Evolutionary conservation across 2,888 invertebrate genomes (phyloP).

Genomic region (Ophioninae sp.): DNA sequence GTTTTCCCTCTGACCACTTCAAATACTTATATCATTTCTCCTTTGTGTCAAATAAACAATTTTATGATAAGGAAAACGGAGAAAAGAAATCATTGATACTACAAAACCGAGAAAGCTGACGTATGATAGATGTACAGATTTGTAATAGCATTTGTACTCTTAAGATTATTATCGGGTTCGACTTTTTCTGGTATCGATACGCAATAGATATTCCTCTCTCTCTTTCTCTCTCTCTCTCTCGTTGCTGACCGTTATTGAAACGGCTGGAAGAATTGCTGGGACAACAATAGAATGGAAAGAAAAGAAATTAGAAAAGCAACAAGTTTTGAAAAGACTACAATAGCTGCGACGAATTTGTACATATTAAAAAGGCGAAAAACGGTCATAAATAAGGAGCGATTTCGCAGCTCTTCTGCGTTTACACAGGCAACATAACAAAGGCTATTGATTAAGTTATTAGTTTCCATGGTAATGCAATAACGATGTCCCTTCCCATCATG

Average conservation of each 20-base stretch:
- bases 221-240: constrained; percentile 21
- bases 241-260: constrained; percentile 55
- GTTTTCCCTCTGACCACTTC: constrained; percentile 8
- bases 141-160: constrained; percentile 67
- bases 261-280: constrained; percentile 34
- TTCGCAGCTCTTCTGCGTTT: constrained; percentile 69
- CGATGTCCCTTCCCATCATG: constrained; percentile 66
- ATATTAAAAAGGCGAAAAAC: constrained; percentile 66
- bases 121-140: constrained; percentile 73
- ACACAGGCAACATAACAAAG: constrained; percentile 72
- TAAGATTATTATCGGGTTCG: constrained; percentile 24
- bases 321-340: constrained; percentile 61
- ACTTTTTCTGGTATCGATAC: constrained; percentile 23
- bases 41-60: constrained; percentile 39
- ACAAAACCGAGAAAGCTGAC: constrained; percentile 55
- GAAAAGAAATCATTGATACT: constrained; percentile 40
- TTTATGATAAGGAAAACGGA: constrained; percentile 17
- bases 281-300: neutral
- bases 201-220: constrained; percentile 42
- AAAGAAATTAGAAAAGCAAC: constrained; percentile 55
- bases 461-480: constrained; percentile 72
- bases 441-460: constrained; percentile 72
- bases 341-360: constrained; percentile 71
- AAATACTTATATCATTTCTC: constrained; percentile 17
- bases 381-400: constrained; percentile 54